Evolutionary conservation across 2,113 vertebrate species (phyloP).

Genomic region (Scomber colias): DNA sequence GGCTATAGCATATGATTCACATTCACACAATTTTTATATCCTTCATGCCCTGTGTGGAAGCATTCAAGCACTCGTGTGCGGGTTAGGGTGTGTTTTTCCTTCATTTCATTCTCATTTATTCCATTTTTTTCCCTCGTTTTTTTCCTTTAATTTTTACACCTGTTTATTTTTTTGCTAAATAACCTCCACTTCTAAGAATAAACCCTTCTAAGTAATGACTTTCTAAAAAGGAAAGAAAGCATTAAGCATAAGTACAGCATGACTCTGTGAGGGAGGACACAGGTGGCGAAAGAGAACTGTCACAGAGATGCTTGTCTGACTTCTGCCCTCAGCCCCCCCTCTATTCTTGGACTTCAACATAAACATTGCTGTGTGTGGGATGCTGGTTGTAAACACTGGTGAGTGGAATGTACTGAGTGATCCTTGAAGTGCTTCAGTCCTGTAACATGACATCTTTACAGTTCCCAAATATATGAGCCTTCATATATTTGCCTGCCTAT

Average conservation of each 20-base stretch:
- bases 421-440: neutral
- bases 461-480: neutral
- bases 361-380: slow-evolving; percentile 41
- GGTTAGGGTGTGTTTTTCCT: too few species aligned
- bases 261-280: neutral
- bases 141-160: neutral
- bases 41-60: neutral
- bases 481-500: neutral
- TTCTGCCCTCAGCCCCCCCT: neutral
- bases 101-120: neutral
- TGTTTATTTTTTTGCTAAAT: neutral
- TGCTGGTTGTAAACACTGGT: slow-evolving; percentile 25
- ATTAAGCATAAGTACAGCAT: neutral
- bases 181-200: neutral
- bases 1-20: too few species aligned
- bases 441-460: neutral
- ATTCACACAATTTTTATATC: neutral
- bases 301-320: slow-evolving; percentile 8
- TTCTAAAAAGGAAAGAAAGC: neutral
- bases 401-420: neutral
- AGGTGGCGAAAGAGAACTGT: neutral
- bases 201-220: neutral
- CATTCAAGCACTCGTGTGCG: too few species aligned
- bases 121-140: neutral
- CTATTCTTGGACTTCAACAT: slow-evolving; percentile 42